Percentiles rank a stretch among this genome's conserved stretches.
Conservation (phyloP, 1,140 invertebrate species). For the Manduca sexta region DNA sequence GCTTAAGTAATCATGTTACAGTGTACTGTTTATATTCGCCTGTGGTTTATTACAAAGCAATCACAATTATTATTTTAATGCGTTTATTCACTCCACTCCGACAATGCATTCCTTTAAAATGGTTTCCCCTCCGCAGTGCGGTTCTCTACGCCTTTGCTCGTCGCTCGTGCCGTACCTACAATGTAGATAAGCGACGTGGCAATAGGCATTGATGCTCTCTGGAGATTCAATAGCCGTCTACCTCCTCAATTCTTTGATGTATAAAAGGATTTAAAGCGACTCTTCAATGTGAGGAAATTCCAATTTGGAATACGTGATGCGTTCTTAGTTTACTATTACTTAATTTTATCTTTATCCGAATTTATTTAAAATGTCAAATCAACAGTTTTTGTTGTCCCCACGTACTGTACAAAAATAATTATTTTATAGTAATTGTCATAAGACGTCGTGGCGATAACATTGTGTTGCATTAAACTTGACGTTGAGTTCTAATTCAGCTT, state of each 20-base stretch:
- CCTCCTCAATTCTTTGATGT: slow-evolving; percentile 56
- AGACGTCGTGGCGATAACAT: no score
- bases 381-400: no score
- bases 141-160: slow-evolving; percentile 5
- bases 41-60: neutral
- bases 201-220: slow-evolving; percentile 68
- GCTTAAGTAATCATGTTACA: no score
- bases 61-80: slow-evolving; percentile 1
- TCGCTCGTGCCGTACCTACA: slow-evolving; percentile 12
- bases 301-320: slow-evolving; percentile 29
- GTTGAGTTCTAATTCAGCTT: slow-evolving; percentile 48
- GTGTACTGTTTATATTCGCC: no score
- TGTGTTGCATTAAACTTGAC: slow-evolving; percentile 4
- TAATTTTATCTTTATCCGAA: neutral
- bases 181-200: slow-evolving; percentile 64
- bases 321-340: no score
- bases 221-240: slow-evolving; percentile 61
- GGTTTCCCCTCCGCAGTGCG: slow-evolving; percentile 20
- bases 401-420: no score
- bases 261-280: slow-evolving; percentile 60
- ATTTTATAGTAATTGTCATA: no score
- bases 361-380: neutral
- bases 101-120: slow-evolving; percentile 41
- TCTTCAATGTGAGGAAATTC: slow-evolving; percentile 45
- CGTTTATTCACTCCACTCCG: slow-evolving; percentile 27